Conservation (phyloP, 30 jellyfish, hydroid and myxozoan species). For the Aurelia sp. region DNA sequence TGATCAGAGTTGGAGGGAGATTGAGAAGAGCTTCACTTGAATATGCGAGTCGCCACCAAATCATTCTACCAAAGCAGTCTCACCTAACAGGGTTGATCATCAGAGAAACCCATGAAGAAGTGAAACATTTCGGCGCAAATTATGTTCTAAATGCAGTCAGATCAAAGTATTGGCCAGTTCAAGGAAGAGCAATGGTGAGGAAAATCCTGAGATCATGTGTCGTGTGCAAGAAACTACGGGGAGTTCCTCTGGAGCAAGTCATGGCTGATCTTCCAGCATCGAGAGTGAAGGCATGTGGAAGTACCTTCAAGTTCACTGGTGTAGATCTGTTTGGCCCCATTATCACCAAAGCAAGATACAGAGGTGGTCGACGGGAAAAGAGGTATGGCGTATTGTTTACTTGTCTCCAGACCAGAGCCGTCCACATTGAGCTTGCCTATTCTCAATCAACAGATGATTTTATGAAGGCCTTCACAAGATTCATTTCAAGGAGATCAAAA, state of each 20-base stretch:
- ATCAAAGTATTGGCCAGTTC: constrained; percentile 41
- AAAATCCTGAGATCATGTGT: constrained; percentile 22
- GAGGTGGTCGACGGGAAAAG: constrained; percentile 43
- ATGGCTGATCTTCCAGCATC: constrained; percentile 46
- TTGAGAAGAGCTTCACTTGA: constrained; percentile 38
- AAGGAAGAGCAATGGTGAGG: constrained; percentile 38
- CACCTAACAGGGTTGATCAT: constrained; percentile 33
- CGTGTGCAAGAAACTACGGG: constrained; percentile 44
- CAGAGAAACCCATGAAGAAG: constrained; percentile 25
- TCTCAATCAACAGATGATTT: constrained; percentile 41
- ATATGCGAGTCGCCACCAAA: constrained; percentile 31
- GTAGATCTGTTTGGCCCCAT: constrained; percentile 53
- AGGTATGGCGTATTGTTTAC: constrained; percentile 44
- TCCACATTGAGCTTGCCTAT: constrained; percentile 35
- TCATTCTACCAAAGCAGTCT: constrained; percentile 46
- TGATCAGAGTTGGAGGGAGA: constrained; percentile 70
- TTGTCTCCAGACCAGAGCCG: constrained; percentile 55
- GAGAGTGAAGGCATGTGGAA: constrained; percentile 28
- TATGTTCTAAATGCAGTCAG: constrained; percentile 45
- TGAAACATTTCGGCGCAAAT: constrained; percentile 42
- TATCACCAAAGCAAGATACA: constrained; percentile 19
- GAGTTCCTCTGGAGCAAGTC: neutral
- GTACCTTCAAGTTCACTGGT: constrained; percentile 46
- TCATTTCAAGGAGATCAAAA: constrained; percentile 36
- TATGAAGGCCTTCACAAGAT: constrained; percentile 35